phyloP scores from a whole-genome alignment of 2,113 vertebrate genomes.

The Oryzias celebensis region DNA sequence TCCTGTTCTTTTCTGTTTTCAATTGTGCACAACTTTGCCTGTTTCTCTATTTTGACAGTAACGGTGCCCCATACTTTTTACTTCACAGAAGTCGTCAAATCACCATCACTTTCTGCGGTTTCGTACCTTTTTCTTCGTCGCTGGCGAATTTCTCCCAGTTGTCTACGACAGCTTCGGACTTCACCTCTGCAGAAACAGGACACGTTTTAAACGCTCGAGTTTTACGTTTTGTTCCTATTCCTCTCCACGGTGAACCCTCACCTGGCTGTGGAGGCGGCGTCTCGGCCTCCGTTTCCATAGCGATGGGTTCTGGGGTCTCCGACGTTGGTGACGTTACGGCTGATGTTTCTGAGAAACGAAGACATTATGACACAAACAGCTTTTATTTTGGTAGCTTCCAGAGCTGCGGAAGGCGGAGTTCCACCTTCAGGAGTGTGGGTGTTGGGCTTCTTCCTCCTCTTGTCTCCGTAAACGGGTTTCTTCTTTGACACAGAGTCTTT shows the following conservation, averaged over 20 bases:
- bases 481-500: slow-evolving; percentile 97
- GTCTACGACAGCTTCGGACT: slow-evolving; percentile 83
- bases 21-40: no score
- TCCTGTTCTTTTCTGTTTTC: no score
- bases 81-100: no score
- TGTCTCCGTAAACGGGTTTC: slow-evolving; percentile 93
- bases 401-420: not conserved
- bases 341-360: slow-evolving; percentile 52
- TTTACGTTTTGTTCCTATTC: not conserved
- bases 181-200: slow-evolving; percentile 63
- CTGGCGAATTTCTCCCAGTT: slow-evolving; percentile 98
- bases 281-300: slow-evolving; percentile 45
- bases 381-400: not conserved
- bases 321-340: slow-evolving; percentile 78
- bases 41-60: no score
- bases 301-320: slow-evolving; percentile 75
- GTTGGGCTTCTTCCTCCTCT: slow-evolving; percentile 88
- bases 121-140: slow-evolving; percentile 86
- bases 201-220: not conserved
- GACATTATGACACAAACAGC: no score
- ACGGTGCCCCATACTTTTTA: no score
- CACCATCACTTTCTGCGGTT: no score
- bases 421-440: slow-evolving; percentile 87
- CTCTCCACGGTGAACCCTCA: slow-evolving; percentile 19
- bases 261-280: slow-evolving; percentile 70